phyloP scores from a whole-genome alignment of 2,888 invertebrate genomes.

The Brachyopa scutellaris region DNA sequence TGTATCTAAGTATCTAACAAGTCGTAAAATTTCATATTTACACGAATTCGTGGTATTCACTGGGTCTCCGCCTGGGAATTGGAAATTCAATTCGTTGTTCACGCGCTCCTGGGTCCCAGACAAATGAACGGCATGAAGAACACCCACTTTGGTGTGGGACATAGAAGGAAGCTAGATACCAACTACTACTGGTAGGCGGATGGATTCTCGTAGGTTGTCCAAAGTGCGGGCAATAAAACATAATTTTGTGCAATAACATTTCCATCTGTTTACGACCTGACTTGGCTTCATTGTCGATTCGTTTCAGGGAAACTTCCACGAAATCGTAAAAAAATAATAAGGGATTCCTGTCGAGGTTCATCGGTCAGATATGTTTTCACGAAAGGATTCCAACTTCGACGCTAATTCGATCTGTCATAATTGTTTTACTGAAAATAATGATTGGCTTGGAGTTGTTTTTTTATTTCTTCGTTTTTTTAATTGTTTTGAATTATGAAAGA shows the following conservation, averaged over 20 bases:
- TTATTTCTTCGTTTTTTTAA: neutral
- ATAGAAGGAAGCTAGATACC: neutral
- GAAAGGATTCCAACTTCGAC: slow-evolving; percentile 17
- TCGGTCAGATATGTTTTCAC: slow-evolving; percentile 19
- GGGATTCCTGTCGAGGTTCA: neutral
- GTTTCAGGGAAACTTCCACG: slow-evolving; percentile 32
- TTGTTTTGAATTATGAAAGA: neutral
- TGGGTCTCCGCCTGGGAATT: slow-evolving; percentile 53
- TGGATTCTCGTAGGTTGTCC: slow-evolving; percentile 27
- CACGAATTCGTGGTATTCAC: slow-evolving; percentile 65
- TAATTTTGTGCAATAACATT: slow-evolving; percentile 58
- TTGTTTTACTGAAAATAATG: neutral
- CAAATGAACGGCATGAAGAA: slow-evolving; percentile 33
- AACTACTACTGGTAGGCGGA: neutral
- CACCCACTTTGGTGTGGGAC: slow-evolving; percentile 48
- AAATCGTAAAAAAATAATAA: slow-evolving; percentile 46
- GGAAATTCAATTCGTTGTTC: slow-evolving; percentile 60
- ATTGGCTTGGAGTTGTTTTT: neutral
- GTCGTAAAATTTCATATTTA: slow-evolving; percentile 73
- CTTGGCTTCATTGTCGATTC: slow-evolving; percentile 33
- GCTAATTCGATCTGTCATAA: slow-evolving; percentile 29
- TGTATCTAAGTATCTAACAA: slow-evolving; percentile 72
- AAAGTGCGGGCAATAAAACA: slow-evolving; percentile 62
- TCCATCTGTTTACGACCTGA: slow-evolving; percentile 39
- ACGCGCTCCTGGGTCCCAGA: slow-evolving; percentile 14